phyloP scores from a whole-genome alignment of 1,140 invertebrate genomes.

The Brachionus rubens region DNA sequence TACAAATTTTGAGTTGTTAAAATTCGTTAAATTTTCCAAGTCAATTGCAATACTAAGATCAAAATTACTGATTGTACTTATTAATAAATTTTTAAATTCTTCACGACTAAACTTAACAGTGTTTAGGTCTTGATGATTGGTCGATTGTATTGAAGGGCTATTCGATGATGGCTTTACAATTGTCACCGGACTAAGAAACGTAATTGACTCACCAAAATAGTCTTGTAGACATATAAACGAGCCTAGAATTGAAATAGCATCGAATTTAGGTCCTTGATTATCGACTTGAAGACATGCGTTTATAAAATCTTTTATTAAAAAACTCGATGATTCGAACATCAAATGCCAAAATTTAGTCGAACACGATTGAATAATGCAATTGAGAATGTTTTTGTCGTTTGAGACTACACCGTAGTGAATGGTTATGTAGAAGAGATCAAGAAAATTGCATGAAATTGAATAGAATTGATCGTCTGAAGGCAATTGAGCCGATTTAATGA shows the following conservation, averaged over 20 bases:
- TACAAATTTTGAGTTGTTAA: slow-evolving; percentile 6
- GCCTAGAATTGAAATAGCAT: slow-evolving; percentile 85
- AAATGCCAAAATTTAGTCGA: slow-evolving; percentile 80
- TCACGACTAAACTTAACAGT: neutral
- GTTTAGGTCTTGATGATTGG: neutral
- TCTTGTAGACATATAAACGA: slow-evolving; percentile 77
- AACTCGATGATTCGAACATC: slow-evolving; percentile 78
- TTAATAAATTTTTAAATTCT: slow-evolving; percentile 35
- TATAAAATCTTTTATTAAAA: slow-evolving; percentile 82
- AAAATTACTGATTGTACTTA: neutral
- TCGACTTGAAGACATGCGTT: slow-evolving; percentile 76
- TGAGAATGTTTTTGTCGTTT: slow-evolving; percentile 62
- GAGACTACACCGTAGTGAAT: slow-evolving; percentile 73
- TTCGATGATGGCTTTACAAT: neutral
- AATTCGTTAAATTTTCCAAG: neutral
- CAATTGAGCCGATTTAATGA: slow-evolving; percentile 64
- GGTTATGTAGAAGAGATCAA: slow-evolving; percentile 81
- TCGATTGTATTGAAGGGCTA: neutral
- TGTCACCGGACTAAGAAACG: slow-evolving; percentile 56
- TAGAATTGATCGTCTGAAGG: slow-evolving; percentile 54
- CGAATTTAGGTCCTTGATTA: slow-evolving; percentile 76
- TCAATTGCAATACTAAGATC: neutral
- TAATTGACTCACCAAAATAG: slow-evolving; percentile 71
- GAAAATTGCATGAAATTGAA: slow-evolving; percentile 62
- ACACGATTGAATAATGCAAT: slow-evolving; percentile 67